Conservation (phyloP, 35 echinoderm and acorn worm species). For the Anneissia japonica region DNA sequence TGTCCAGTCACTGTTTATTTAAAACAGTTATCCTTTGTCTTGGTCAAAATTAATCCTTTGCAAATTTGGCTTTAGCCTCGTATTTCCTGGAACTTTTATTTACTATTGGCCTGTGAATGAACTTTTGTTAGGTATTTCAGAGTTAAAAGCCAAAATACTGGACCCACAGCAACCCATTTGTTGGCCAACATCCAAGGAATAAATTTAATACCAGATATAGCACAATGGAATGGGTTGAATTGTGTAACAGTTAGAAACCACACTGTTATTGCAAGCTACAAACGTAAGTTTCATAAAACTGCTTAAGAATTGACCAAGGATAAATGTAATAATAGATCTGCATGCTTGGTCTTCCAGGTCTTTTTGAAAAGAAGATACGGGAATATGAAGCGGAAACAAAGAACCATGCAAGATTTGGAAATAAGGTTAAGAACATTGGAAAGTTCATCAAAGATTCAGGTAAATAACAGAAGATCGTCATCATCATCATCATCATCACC, state of each 20-base stretch:
- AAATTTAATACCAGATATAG: neutral
- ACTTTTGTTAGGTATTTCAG: neutral
- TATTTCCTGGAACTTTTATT: too few relatives aligned
- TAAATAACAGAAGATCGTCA: neutral
- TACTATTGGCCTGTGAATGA: neutral
- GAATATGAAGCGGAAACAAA: conserved; percentile 50
- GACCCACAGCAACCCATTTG: neutral
- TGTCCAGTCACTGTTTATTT: too few relatives aligned
- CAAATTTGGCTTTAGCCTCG: too few relatives aligned
- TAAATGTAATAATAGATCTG: neutral
- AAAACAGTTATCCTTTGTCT: too few relatives aligned
- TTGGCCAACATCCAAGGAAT: neutral
- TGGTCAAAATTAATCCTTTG: too few relatives aligned
- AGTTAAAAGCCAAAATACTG: too few relatives aligned
- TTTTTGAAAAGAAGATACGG: conserved; percentile 72
- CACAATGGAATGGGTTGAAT: neutral
- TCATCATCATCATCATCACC: too few relatives aligned
- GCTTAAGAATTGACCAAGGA: neutral
- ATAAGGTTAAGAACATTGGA: conserved; percentile 84
- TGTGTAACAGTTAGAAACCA: neutral
- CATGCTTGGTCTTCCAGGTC: conserved; percentile 12
- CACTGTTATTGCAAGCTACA: neutral
- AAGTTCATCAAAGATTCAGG: conserved; percentile 44
- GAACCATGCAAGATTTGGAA: conserved; percentile 52
- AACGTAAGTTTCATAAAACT: neutral